Base-by-base conservation (phyloP, 2,888 invertebrate genomes). In the Tanypteryx hageni region DNA sequence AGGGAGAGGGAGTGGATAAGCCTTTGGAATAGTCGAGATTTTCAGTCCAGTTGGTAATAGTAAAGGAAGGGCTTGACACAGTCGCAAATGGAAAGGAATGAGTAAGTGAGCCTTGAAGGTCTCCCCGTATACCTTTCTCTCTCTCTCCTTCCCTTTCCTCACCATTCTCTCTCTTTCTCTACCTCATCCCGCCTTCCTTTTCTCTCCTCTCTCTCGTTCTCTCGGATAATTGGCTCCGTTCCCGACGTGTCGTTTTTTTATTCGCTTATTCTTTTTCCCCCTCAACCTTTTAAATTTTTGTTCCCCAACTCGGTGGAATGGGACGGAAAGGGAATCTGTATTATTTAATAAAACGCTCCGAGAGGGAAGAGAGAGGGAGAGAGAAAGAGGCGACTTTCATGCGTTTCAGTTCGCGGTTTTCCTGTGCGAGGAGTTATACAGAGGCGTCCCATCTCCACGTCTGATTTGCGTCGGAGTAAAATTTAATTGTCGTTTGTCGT, bases 321-420 rank as follows among this genome's bases (percentile, higher is more conserved):
- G n/a, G n/a, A n/a, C n/a, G 61, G 61, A 61, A 64, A 64, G n/a
- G 18, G 64, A n/a, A 64, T 64, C 76, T 76, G 76, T 27, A 76
- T 76, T 76, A 76, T 76, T 76, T 76, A 76, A 76, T 76, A 76
- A 76, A 76, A 76, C n/a, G n/a, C n/a, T n/a, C n/a, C n/a, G n/a
- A n/a, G n/a, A n/a, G 76, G 68, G 61, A 61, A 61, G 18, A 64
- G n/a, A n/a, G 64, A n/a, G 64, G 5, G 64, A 64, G 16, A 18
- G 76, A 22, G 76, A 76, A 76, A 76, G 76, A 27, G 76, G 27
- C 22, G 27, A 76, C 76, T 76, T 76, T 76, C 27, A 22, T 11
- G 76, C 22, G 76, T 22, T 76, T 76, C 27, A 2, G 22, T n/a
- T n/a, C n/a, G 64, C 64, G 64, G 64, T 64, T 64, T 64, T 5